Conservation (phyloP, 1,140 invertebrate species). For the Drusus annulatus region DNA sequence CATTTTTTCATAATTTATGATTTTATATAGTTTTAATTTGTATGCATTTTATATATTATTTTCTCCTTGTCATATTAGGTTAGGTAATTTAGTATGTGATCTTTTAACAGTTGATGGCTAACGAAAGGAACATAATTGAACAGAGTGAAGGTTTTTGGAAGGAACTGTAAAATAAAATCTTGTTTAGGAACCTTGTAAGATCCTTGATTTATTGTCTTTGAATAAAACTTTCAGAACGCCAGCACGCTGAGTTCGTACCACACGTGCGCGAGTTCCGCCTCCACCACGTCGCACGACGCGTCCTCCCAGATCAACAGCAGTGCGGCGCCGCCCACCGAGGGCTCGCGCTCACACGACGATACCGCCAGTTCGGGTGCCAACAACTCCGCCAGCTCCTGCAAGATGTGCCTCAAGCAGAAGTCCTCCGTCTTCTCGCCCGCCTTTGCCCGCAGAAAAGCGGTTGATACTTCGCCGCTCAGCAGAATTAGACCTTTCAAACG, state of each 20-base stretch:
- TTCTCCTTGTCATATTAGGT: too few relatives aligned
- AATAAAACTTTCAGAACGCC: constrained; percentile 36
- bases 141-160: too few relatives aligned
- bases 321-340: constrained; percentile 60
- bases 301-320: constrained; percentile 63
- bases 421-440: constrained; percentile 13
- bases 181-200: too few relatives aligned
- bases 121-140: too few relatives aligned
- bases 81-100: too few relatives aligned
- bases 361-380: constrained; percentile 39
- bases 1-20: too few relatives aligned
- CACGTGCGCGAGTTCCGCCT: constrained; percentile 67
- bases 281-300: constrained; percentile 63
- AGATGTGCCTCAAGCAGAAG: constrained; percentile 50
- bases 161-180: too few relatives aligned
- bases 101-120: too few relatives aligned
- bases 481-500: constrained; percentile 68
- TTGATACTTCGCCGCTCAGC: constrained; percentile 69
- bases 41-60: too few relatives aligned
- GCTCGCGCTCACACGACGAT: constrained; percentile 41
- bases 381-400: constrained; percentile 45
- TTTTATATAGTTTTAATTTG: too few relatives aligned
- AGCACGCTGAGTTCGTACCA: constrained; percentile 62
- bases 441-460: constrained; percentile 22
- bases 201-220: too few relatives aligned